These are phyloP conservation scores for Gopherus evgoodei DNA, from an alignment of 2,113 vertebrate species.

Conservation along the genomic window DNA sequence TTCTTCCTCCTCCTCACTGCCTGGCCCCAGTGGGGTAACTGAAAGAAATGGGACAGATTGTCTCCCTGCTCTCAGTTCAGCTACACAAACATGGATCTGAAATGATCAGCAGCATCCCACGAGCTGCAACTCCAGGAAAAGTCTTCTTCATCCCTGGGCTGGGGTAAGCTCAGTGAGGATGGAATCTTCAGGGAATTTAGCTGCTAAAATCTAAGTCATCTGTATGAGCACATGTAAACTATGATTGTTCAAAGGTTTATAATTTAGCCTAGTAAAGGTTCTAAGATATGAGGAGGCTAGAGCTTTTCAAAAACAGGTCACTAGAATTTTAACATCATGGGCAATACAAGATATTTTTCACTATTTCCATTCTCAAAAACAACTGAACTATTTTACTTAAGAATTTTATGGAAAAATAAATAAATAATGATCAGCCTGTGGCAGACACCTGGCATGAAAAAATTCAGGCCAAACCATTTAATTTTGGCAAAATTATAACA, in stretches of 20 bases:
- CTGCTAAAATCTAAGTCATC: background rate
- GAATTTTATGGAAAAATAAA: background rate
- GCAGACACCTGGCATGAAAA: background rate
- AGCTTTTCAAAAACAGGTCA: background rate
- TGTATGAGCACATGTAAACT: background rate
- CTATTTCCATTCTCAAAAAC: background rate
- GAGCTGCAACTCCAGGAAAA: background rate
- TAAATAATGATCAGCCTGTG: background rate
- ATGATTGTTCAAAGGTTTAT: background rate
- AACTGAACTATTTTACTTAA: background rate
- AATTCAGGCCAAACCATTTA: background rate
- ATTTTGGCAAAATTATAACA: background rate
- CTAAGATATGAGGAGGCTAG: background rate
- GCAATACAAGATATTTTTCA: background rate
- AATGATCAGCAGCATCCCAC: background rate
- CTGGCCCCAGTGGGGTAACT: background rate
- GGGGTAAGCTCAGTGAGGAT: background rate
- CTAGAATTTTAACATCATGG: background rate
- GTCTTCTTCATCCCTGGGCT: background rate
- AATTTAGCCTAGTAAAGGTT: background rate
- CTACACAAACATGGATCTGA: background rate
- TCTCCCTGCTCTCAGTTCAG: background rate
- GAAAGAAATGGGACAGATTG: background rate
- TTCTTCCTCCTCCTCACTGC: background rate
- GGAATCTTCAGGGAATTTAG: background rate